These are phyloP conservation scores for Anabas testudineus DNA, from an alignment of 2,797 vertebrate genomes.

Conservation along the genomic window DNA sequence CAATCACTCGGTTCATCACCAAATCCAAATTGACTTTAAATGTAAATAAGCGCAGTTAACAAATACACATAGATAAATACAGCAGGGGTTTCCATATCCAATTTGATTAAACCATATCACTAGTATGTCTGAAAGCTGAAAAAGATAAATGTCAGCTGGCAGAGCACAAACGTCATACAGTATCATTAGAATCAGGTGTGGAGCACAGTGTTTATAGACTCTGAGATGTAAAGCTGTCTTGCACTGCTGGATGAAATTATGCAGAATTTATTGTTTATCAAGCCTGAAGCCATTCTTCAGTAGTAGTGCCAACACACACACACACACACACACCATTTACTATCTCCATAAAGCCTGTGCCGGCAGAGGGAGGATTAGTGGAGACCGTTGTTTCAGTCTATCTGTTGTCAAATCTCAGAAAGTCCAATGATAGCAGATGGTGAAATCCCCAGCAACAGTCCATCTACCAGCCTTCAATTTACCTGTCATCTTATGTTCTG, in stretches of 20 bases:
- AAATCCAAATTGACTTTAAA: slow-evolving; percentile 23
- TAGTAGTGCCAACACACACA: slow-evolving; percentile 30
- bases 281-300: slow-evolving; percentile 38
- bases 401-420: slow-evolving; percentile 48
- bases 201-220: slow-evolving; percentile 19
- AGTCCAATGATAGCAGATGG: slow-evolving; percentile 51
- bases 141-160: slow-evolving; percentile 3
- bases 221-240: slow-evolving; percentile 18
- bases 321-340: slow-evolving; percentile 13
- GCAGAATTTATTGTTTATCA: slow-evolving; percentile 47
- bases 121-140: slow-evolving; percentile 6
- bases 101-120: slow-evolving; percentile 29
- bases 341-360: slow-evolving; percentile 33
- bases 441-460: slow-evolving; percentile 50
- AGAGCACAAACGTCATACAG: not conserved
- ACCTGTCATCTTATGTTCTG: slow-evolving; percentile 40
- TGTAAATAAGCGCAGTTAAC: too few species aligned
- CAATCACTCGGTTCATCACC: slow-evolving; percentile 18
- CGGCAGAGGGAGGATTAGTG: slow-evolving; percentile 41
- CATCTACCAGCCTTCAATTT: slow-evolving; percentile 25
- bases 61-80: slow-evolving; percentile 11
- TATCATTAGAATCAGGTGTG: slow-evolving; percentile 28
- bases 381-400: too few species aligned
- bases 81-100: not conserved
- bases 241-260: slow-evolving; percentile 34